These are phyloP conservation scores for Trichosurus vulpecula DNA, from an alignment of 2,797 vertebrate genomes.

Conservation along the genomic window DNA sequence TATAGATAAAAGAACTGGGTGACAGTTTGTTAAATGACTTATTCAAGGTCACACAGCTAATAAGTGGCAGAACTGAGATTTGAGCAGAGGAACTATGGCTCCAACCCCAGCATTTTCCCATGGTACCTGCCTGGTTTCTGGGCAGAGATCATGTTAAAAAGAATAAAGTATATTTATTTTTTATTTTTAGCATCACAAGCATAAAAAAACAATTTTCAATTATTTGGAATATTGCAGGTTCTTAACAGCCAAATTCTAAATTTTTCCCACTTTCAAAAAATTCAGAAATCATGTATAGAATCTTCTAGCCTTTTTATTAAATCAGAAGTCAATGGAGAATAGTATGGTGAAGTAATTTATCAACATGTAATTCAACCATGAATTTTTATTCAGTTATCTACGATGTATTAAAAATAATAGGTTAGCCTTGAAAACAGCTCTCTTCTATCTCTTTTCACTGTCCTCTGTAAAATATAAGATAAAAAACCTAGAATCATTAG, in stretches of 20 bases:
- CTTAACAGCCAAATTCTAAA: background rate
- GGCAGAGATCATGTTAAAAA: background rate
- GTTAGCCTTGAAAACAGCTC: background rate
- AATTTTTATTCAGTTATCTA: background rate
- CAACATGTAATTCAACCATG: background rate
- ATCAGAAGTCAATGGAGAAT: slow-evolving; percentile 10
- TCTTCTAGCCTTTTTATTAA: background rate
- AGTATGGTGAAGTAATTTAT: background rate
- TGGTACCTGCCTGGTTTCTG: background rate
- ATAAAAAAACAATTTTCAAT: background rate
- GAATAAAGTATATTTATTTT: background rate
- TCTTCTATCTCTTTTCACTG: slow-evolving; percentile 25
- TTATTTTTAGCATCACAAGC: background rate
- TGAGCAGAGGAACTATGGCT: background rate
- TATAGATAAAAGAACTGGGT: background rate
- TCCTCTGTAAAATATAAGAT: background rate
- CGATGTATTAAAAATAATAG: slow-evolving; percentile 11
- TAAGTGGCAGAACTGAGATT: background rate
- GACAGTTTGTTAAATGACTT: background rate
- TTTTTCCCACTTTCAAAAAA: background rate
- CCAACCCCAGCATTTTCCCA: background rate
- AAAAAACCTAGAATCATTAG: background rate
- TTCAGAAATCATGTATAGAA: background rate
- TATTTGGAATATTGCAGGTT: background rate
- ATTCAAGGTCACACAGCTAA: background rate